Percentiles rank a stretch among this genome's conserved stretches.
Evolutionary conservation across 2,797 vertebrate species (phyloP).

Genomic region (Pangasius djambal): DNA sequence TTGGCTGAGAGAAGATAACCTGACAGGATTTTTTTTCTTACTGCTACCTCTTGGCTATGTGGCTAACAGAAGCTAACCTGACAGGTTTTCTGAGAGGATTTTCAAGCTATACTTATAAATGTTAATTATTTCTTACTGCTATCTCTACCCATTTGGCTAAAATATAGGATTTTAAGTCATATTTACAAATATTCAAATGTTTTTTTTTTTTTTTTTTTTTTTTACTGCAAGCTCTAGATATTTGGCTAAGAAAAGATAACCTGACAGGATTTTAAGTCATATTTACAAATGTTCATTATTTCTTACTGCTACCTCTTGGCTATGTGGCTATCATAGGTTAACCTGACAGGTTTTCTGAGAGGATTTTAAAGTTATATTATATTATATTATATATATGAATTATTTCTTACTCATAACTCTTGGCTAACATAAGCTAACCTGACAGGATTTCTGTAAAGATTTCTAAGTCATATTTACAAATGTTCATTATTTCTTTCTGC

Average conservation of each 20-base stretch:
- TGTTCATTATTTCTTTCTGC: not conserved
- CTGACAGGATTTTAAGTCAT: not conserved
- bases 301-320: not conserved
- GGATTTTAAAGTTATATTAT: no score
- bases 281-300: not conserved
- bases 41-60: not conserved
- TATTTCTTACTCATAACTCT: not conserved
- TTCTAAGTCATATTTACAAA: not conserved
- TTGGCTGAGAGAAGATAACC: not conserved
- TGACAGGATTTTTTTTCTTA: no score
- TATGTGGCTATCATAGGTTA: not conserved
- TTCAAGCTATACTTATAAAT: no score
- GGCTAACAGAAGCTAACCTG: not conserved
- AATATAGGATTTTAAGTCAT: not conserved
- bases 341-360: not conserved
- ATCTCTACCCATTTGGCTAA: not conserved
- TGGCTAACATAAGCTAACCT: not conserved
- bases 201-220: not conserved
- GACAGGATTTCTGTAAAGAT: not conserved
- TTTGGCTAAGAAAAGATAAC: not conserved
- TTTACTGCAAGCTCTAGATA: not conserved
- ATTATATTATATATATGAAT: not conserved
- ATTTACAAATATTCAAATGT: not conserved
- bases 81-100: not conserved
- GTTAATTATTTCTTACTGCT: not conserved